A percentile compares a stretch with the other conserved stretches of the same genome.
Conservation (phyloP, 2,113 vertebrate species). For the Percina caprodes region DNA sequence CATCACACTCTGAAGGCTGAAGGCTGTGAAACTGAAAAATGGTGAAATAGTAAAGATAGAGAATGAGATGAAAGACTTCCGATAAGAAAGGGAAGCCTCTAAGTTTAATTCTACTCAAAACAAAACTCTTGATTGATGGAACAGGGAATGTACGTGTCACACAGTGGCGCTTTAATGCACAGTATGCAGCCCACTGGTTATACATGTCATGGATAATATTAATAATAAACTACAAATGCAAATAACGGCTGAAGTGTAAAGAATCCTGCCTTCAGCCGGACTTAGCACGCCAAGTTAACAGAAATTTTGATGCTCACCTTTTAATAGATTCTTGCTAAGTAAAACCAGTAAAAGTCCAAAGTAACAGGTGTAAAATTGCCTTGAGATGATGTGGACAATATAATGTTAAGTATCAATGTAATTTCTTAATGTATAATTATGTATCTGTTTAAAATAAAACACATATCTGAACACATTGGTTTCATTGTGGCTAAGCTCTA, state of each 20-base stretch:
- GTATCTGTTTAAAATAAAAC: slow-evolving; percentile 37
- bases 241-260: neutral
- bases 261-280: neutral
- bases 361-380: neutral
- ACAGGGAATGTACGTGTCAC: slow-evolving; percentile 44
- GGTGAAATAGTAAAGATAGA: slow-evolving; percentile 36
- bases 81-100: slow-evolving; percentile 27
- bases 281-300: neutral
- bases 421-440: slow-evolving; percentile 1
- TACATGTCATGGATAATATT: slow-evolving; percentile 38
- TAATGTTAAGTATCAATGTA: neutral
- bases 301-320: neutral
- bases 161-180: neutral
- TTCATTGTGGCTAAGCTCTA: neutral
- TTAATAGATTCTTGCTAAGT: neutral
- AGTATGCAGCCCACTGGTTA: slow-evolving; percentile 12
- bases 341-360: neutral
- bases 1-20: neutral
- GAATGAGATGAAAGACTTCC: slow-evolving; percentile 40
- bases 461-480: neutral
- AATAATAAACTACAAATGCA: slow-evolving; percentile 22
- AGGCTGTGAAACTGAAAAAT: slow-evolving; percentile 54
- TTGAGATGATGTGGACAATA: neutral
- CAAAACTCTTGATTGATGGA: slow-evolving; percentile 33
- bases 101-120: neutral